These are phyloP conservation scores for Sardina pilchardus DNA, from an alignment of 2,113 vertebrate genomes.

Conservation along the genomic window DNA sequence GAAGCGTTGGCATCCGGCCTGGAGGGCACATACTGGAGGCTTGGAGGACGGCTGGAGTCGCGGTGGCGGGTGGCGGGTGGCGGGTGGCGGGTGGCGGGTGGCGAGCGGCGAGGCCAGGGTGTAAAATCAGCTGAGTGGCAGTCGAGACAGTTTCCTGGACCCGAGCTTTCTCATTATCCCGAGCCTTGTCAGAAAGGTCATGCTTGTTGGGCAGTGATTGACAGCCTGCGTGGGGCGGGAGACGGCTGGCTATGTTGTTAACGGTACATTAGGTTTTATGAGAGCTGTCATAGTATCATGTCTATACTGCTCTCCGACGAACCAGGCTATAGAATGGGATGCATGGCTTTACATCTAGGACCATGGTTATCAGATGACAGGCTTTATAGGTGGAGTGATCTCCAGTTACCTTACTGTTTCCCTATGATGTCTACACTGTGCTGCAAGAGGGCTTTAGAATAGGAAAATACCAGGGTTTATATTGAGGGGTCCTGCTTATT, in stretches of 20 bases:
- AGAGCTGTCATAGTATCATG: slow-evolving; percentile 39
- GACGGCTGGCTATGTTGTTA: not conserved
- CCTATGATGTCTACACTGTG: no score
- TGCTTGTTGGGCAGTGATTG: not conserved
- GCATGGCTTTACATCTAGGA: not conserved
- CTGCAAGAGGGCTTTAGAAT: no score
- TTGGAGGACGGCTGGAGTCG: not conserved
- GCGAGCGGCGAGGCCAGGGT: not conserved
- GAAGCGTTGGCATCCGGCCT: not conserved
- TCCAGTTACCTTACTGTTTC: no score
- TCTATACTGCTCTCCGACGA: not conserved
- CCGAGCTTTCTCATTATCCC: not conserved
- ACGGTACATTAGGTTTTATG: slow-evolving; percentile 59
- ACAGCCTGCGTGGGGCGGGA: not conserved
- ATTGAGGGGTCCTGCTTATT: no score
- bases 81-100: no score
- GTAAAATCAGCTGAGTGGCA: not conserved
- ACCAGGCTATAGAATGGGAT: not conserved
- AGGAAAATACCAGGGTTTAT: no score
- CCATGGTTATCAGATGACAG: not conserved
- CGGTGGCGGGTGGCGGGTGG: no score
- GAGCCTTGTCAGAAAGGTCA: slow-evolving; percentile 20
- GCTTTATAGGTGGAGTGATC: not conserved
- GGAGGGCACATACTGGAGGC: not conserved
- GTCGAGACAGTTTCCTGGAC: not conserved